Conservation (phyloP, 2,113 vertebrate species). For the Aviceda subcristata region DNA sequence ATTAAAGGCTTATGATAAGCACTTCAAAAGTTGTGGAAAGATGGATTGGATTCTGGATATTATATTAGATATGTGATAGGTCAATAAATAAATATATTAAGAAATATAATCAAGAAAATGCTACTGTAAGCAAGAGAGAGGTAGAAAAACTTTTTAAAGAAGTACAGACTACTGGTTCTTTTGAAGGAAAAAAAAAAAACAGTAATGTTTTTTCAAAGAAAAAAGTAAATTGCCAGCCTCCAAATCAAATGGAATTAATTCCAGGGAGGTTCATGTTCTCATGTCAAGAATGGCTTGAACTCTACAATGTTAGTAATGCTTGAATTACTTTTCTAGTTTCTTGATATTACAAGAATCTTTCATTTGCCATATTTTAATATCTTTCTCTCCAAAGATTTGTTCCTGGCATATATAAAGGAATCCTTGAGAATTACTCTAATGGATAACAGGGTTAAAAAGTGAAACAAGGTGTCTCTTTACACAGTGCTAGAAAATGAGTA, state of each 20-base stretch:
- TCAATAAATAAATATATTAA: not conserved
- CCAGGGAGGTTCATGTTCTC: not conserved
- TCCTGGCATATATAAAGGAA: not conserved
- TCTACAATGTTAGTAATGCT: not conserved
- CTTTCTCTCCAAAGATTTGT: not conserved
- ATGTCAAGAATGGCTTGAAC: not conserved
- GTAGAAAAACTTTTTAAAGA: not conserved
- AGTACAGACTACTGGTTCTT: not conserved
- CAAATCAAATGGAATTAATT: not conserved
- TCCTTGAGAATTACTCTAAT: not conserved
- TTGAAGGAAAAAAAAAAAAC: not conserved
- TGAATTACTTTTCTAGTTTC: not conserved
- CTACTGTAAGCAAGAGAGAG: not conserved
- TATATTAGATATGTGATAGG: not conserved
- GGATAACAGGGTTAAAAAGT: not conserved
- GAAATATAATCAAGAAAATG: not conserved
- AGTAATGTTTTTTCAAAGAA: not conserved
- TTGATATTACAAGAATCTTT: not conserved
- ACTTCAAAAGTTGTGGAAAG: not conserved
- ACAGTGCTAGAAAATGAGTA: not conserved
- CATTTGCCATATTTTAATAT: not conserved
- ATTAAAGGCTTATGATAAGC: conserved; percentile 3
- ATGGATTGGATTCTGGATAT: not conserved
- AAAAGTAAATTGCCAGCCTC: not conserved
- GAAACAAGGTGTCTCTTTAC: not conserved